phyloP scores from a whole-genome alignment of 2,888 invertebrate species.

The Strigamia maritima region DNA sequence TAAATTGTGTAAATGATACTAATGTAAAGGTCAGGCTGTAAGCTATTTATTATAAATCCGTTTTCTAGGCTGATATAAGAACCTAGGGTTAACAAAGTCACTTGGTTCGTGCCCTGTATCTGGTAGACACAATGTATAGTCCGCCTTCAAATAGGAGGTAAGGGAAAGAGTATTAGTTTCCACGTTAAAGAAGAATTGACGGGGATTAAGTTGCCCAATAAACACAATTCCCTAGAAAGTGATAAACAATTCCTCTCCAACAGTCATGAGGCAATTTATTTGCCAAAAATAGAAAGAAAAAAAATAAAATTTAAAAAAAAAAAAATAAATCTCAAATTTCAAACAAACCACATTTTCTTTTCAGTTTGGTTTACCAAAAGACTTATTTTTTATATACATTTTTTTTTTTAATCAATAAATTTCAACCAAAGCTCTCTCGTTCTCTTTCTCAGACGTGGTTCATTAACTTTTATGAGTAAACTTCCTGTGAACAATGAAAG shows the following conservation, averaged over 20 bases:
- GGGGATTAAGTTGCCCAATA: background rate
- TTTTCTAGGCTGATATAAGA: background rate
- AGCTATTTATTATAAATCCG: background rate
- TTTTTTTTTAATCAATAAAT: conserved; percentile 11
- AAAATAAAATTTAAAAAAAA: too few species aligned
- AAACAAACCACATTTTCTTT: too few species aligned
- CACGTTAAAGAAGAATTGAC: background rate
- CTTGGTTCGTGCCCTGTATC: background rate
- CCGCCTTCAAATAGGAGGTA: background rate
- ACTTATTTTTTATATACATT: background rate
- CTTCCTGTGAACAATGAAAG: conserved; percentile 3
- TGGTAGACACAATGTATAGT: background rate
- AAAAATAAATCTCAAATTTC: too few species aligned
- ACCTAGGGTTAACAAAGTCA: background rate
- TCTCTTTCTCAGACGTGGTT: background rate
- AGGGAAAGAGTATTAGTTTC: background rate
- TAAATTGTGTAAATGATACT: background rate
- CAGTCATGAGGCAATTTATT: too few species aligned
- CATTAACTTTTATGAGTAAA: conserved; percentile 21
- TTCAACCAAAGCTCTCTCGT: background rate
- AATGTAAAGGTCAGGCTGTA: background rate
- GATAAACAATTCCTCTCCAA: background rate
- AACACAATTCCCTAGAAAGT: background rate
- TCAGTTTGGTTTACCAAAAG: too few species aligned
- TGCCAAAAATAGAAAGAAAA: too few species aligned